Percentiles rank a stretch among this genome's conserved stretches.
These are phyloP conservation scores for human (Homo sapiens) DNA, from an alignment of 2,113 vertebrate genomes.

Conservation along the genomic window DNA sequence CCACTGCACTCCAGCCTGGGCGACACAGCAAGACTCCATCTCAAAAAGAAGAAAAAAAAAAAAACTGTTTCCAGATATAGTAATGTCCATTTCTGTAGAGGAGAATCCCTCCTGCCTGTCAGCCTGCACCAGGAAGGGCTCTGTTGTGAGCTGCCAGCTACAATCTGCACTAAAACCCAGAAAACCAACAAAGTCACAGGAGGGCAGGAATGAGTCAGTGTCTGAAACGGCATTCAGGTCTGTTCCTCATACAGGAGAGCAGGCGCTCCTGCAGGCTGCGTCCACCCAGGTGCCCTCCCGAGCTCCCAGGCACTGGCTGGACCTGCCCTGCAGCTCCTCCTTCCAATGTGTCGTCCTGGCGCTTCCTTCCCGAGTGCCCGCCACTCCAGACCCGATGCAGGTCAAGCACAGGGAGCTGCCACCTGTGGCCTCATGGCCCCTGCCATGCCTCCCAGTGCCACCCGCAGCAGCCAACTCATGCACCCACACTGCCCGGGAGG, in stretches of 20 bases:
- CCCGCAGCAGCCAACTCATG: fast-evolving
- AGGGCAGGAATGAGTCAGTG: too few species aligned
- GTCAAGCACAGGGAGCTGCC: not conserved
- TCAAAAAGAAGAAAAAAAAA: too few species aligned
- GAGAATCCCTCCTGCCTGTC: not conserved
- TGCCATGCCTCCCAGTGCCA: not conserved
- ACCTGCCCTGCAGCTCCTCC: not conserved
- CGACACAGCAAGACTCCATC: too few species aligned
- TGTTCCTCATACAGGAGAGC: not conserved
- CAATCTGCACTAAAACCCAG: not conserved
- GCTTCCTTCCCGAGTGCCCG: not conserved
- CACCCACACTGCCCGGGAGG: not conserved
- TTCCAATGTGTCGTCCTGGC: too few species aligned
- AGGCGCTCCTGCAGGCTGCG: not conserved
- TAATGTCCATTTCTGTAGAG: not conserved
- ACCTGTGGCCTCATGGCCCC: not conserved
- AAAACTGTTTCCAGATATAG: not conserved
- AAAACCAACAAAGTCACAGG: not conserved
- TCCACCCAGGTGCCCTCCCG: too few species aligned
- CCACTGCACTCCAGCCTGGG: too few species aligned
- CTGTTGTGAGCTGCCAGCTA: too few species aligned
- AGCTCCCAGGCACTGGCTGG: not conserved
- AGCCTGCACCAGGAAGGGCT: not conserved
- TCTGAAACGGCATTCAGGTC: fast-evolving
- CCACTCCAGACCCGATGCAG: fast-evolving